These are phyloP conservation scores for Coryphaenoides rupestris DNA, from an alignment of 2,113 vertebrate genomes.

Conservation along the genomic window DNA sequence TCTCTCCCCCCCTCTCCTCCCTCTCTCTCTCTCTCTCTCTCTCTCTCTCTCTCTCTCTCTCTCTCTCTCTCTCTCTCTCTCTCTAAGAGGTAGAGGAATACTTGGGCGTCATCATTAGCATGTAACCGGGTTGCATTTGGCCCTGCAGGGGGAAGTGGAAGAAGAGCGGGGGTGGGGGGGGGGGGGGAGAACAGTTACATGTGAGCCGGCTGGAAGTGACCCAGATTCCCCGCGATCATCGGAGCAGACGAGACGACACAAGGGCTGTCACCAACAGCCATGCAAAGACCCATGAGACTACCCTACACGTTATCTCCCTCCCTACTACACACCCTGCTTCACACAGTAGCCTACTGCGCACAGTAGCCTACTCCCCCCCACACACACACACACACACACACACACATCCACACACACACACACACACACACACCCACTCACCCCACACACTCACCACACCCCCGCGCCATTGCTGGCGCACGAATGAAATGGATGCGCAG, in stretches of 20 bases:
- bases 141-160: slow-evolving; percentile 54
- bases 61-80: too few relatives aligned
- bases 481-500: slow-evolving; percentile 29
- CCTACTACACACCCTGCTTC: slow-evolving; percentile 25
- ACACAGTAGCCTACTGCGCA: background rate
- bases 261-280: slow-evolving; percentile 61
- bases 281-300: slow-evolving; percentile 36
- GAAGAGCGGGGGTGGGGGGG: slow-evolving; percentile 43
- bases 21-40: too few relatives aligned
- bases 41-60: too few relatives aligned
- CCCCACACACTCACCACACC: too few relatives aligned
- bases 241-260: slow-evolving; percentile 66
- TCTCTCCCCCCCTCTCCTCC: too few relatives aligned
- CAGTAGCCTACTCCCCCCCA: too few relatives aligned
- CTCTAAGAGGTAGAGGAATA: too few relatives aligned
- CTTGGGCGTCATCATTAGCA: slow-evolving; percentile 62
- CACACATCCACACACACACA: too few relatives aligned
- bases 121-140: slow-evolving; percentile 57
- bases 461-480: slow-evolving; percentile 15
- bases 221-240: slow-evolving; percentile 74
- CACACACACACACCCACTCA: too few relatives aligned
- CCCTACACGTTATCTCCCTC: slow-evolving; percentile 21
- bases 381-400: too few relatives aligned
- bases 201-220: slow-evolving; percentile 73
- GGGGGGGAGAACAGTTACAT: slow-evolving; percentile 58